Base-by-base conservation (phyloP, 2,113 vertebrate genomes). In the Helogale parvula region DNA sequence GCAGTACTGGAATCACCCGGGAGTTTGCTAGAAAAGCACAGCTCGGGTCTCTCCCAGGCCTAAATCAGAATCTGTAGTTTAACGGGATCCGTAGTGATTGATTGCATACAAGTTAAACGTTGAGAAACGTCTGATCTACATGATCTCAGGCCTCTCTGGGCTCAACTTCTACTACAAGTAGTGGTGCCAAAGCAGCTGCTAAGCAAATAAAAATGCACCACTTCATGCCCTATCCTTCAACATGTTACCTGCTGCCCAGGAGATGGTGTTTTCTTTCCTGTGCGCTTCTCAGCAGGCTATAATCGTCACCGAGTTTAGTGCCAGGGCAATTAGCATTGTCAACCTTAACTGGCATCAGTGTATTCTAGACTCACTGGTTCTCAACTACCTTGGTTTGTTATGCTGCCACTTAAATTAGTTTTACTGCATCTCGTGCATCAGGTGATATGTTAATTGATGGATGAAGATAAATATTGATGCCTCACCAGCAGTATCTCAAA, bases 31-130 rank as follows among this genome's bases (percentile, higher is more conserved):
- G 29, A 84, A 96, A 81, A 76, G 5, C 41, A 79, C 33, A 81
- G 72, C 71, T 19, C 91, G 97, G 69, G 47, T 23, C 38, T 63
- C 31, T 45, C 27, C 65, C n/a, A n/a, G n/a, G n/a, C n/a, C n/a
- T n/a, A n/a, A 89, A 85, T 74, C 77, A 81, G 57, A 97, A 54
- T 84, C 15, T 90, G 29, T 17, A 80, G 21, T 93, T 91, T 57
- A 90, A 35, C 2, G 8, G n/a, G 7, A 97, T 84, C 15, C 5
- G 1, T 68, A 90, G 29, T 86, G 45, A 7, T 7, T 45, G 66
- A 86, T 94, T 63, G 0, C 54, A 80, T 14, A 60, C 21, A 80
- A 63, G 4, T 87, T 76, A n/a, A 93, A 90, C 35, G 92, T 87
- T 89, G 68, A 50, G n/a, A 90, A 90, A 35, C 1, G 1, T 33